These are phyloP conservation scores for Neodiprion lecontei DNA, from an alignment of 1,140 invertebrate genomes.

Conservation along the genomic window DNA sequence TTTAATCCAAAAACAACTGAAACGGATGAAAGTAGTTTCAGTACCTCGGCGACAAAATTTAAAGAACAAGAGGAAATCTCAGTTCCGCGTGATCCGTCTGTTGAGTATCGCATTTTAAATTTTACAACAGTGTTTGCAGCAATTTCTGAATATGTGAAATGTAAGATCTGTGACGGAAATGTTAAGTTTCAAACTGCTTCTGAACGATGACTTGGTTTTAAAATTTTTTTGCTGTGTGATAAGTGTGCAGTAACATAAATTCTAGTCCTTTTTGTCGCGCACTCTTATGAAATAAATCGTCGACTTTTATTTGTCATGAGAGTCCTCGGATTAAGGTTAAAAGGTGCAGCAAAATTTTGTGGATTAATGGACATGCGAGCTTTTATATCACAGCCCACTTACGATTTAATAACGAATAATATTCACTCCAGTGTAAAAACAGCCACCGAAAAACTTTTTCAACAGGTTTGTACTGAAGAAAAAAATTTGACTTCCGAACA, in stretches of 20 bases:
- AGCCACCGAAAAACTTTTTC: conserved; percentile 13
- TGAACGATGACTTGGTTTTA: conserved; percentile 25
- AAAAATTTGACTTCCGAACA: conserved; percentile 22
- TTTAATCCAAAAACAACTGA: conserved; percentile 27
- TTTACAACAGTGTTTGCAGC: conserved; percentile 26
- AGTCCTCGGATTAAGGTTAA: too few species aligned
- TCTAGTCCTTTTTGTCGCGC: too few species aligned
- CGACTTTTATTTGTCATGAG: too few species aligned
- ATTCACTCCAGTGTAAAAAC: conserved; percentile 2
- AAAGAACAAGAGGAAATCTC: conserved; percentile 19
- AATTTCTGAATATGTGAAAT: conserved; percentile 23
- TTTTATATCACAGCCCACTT: conserved; percentile 5
- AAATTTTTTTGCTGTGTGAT: conserved; percentile 17
- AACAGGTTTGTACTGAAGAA: conserved; percentile 18
- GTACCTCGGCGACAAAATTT: conserved; percentile 24
- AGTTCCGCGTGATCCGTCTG: conserved; percentile 11
- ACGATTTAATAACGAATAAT: conserved; percentile 11
- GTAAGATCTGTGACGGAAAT: conserved; percentile 20
- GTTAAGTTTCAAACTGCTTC: conserved; percentile 25
- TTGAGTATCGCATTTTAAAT: conserved; percentile 27
- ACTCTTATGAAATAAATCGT: too few species aligned
- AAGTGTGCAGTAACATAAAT: too few species aligned
- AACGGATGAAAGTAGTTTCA: conserved; percentile 21
- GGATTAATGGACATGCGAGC: conserved; percentile 12
- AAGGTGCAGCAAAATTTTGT: not conserved